phyloP scores from a whole-genome alignment of 2,113 vertebrate species.

The Pituophis catenifer region DNA sequence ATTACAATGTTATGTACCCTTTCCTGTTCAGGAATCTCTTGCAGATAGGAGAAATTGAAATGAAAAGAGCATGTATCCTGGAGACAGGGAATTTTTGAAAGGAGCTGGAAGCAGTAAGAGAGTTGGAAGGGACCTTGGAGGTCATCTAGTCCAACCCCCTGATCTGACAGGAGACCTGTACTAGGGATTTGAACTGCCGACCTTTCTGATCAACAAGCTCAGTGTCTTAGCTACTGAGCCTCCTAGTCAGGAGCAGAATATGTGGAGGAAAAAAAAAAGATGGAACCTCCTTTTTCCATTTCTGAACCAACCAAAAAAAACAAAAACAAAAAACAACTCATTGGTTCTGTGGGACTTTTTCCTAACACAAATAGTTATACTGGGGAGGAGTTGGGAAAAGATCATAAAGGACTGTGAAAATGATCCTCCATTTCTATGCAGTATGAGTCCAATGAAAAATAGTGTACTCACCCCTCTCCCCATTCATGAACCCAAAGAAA shows the following conservation, averaged over 20 bases:
- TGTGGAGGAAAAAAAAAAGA: neutral
- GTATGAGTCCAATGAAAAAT: neutral
- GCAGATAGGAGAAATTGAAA: neutral
- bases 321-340: neutral
- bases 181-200: too few relatives aligned
- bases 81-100: neutral
- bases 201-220: too few relatives aligned
- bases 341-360: neutral
- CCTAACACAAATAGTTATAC: neutral
- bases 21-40: neutral
- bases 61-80: neutral
- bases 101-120: too few relatives aligned
- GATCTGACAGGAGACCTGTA: too few relatives aligned
- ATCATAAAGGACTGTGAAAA: neutral
- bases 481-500: neutral
- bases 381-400: neutral
- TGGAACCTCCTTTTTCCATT: neutral
- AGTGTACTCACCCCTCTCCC: neutral
- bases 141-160: too few relatives aligned
- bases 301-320: neutral
- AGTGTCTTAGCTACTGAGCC: too few relatives aligned
- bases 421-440: neutral
- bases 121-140: too few relatives aligned
- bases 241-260: neutral
- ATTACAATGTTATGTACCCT: neutral